Evolutionary conservation across 2,113 vertebrate species (phyloP).

Genomic region (Stegostoma tigrinum): DNA sequence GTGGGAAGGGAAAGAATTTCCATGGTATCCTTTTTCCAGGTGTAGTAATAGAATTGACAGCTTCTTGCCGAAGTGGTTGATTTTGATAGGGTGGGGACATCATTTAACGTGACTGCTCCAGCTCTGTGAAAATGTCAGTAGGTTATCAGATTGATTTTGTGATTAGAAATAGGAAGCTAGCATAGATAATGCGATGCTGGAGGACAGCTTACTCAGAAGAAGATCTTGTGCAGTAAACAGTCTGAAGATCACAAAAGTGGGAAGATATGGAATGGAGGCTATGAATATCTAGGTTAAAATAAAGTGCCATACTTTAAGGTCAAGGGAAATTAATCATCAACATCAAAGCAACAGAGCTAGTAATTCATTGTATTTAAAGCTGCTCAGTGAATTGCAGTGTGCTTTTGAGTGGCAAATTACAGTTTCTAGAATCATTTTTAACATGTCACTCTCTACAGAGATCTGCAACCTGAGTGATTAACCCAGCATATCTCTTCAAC

Average conservation of each 20-base stretch:
- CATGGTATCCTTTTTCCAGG: no score
- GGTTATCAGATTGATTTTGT: background rate
- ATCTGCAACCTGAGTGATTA: no score
- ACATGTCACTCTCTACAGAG: no score
- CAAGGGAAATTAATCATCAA: background rate
- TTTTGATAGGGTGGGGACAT: background rate
- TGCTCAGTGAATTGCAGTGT: no score
- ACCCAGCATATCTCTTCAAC: no score
- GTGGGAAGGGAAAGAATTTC: no score
- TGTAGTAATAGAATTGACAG: no score
- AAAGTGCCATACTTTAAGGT: background rate
- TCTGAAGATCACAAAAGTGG: background rate
- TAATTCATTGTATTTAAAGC: no score
- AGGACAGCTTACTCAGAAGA: background rate
- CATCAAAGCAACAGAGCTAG: background rate
- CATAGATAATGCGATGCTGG: background rate
- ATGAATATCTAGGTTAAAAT: background rate
- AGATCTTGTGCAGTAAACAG: background rate
- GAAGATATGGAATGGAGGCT: background rate
- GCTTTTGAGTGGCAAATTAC: no score
- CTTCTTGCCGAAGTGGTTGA: no score
- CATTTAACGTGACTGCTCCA: background rate
- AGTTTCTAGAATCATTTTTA: no score
- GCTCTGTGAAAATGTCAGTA: background rate
- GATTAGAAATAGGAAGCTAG: background rate